These are phyloP conservation scores for Acestrorhynchus altus DNA, from an alignment of 2,797 vertebrate genomes.

Conservation along the genomic window DNA sequence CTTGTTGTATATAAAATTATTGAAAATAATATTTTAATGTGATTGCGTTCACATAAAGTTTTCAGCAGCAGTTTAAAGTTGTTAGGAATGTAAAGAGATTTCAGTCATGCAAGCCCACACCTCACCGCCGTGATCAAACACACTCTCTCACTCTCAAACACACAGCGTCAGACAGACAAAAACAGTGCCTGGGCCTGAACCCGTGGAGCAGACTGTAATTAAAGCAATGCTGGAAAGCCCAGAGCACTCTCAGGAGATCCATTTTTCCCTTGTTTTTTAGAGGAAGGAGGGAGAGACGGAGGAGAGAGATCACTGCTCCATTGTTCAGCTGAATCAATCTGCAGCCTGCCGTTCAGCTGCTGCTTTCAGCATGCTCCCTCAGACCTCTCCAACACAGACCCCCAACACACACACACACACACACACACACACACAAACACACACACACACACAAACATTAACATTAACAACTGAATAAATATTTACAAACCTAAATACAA, in stretches of 20 bases:
- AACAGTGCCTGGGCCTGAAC: constrained; percentile 44
- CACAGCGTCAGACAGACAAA: constrained; percentile 36
- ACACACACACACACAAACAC: too few relatives aligned
- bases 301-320: constrained; percentile 33
- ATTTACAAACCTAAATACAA: background rate
- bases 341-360: constrained; percentile 28
- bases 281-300: constrained; percentile 37
- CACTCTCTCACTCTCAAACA: background rate
- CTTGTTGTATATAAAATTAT: background rate
- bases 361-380: constrained; percentile 28
- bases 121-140: constrained; percentile 50
- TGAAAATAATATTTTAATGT: background rate
- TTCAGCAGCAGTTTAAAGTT: background rate
- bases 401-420: too few relatives aligned
- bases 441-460: too few relatives aligned
- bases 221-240: constrained; percentile 56
- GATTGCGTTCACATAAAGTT: background rate
- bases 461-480: background rate
- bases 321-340: constrained; percentile 44
- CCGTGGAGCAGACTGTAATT: constrained; percentile 56
- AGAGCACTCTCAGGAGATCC: constrained; percentile 53
- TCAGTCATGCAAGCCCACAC: constrained; percentile 47
- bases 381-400: constrained; percentile 18
- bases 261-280: constrained; percentile 45
- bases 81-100: constrained; percentile 1